Evolutionary conservation across 2,888 invertebrate species (phyloP).

Genomic region (Trachelus stipa): DNA sequence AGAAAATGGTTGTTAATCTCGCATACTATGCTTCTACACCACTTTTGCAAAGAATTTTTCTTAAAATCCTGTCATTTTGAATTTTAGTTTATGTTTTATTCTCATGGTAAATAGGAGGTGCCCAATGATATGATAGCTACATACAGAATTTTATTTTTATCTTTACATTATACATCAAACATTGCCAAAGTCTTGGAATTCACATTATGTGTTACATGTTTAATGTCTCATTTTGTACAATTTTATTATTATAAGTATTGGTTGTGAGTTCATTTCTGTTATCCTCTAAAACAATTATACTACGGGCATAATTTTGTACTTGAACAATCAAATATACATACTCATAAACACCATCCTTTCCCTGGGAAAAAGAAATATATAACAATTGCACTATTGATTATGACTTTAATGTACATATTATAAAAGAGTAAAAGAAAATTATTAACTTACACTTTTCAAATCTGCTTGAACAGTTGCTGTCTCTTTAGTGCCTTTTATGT

Average conservation of each 20-base stretch:
- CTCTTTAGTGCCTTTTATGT: constrained; percentile 85
- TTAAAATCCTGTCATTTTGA: background rate
- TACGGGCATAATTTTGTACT: constrained; percentile 80
- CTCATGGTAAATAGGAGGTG: background rate
- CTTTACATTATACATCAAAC: background rate
- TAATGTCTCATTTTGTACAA: background rate
- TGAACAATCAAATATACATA: constrained; percentile 88
- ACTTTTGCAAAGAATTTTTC: background rate
- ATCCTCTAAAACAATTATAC: constrained; percentile 83
- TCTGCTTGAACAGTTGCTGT: constrained; percentile 89
- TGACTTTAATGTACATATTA: constrained; percentile 17
- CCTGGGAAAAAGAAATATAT: constrained; percentile 70
- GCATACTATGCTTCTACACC: background rate
- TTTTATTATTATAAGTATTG: constrained; percentile 49
- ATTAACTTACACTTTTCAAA: constrained; percentile 78
- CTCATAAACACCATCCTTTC: constrained; percentile 79
- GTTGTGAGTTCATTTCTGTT: constrained; percentile 68
- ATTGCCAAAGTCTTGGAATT: background rate
- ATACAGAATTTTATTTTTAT: background rate
- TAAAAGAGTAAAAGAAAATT: constrained; percentile 11
- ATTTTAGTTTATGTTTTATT: background rate
- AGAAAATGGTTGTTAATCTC: background rate
- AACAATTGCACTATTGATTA: constrained; percentile 11
- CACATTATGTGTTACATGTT: background rate
- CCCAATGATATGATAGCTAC: background rate